phyloP scores from a whole-genome alignment of 2,113 vertebrate species.

The Toxostoma redivivum region DNA sequence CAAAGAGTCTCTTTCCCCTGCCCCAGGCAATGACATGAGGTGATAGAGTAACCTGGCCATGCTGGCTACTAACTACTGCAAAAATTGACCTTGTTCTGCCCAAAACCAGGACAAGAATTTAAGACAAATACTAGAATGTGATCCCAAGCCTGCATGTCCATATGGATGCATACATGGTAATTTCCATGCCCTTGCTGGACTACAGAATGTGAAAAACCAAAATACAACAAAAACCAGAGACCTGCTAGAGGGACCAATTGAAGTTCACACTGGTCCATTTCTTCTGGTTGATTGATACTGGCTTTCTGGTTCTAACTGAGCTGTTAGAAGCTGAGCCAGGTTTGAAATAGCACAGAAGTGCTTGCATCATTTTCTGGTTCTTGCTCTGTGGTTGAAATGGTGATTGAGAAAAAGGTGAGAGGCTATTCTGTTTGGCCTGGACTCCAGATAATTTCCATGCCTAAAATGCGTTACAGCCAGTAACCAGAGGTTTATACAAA shows the following conservation, averaged over 20 bases:
- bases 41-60: background rate
- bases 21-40: background rate
- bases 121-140: background rate
- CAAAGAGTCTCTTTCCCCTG: background rate
- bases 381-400: slow-evolving; percentile 4
- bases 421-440: background rate
- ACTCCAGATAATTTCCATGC: background rate
- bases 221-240: background rate
- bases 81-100: background rate
- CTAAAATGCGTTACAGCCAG: background rate
- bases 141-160: background rate
- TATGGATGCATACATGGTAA: background rate
- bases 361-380: background rate
- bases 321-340: background rate
- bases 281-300: background rate
- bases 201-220: background rate
- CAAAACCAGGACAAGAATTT: background rate
- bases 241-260: background rate
- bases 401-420: background rate
- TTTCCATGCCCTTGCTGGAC: background rate
- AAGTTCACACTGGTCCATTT: background rate
- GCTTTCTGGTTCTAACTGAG: background rate
- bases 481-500: background rate
- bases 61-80: background rate
- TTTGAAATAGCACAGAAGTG: background rate